phyloP scores from a whole-genome alignment of 2,888 invertebrate species.

The Mactromeris polynyma region DNA sequence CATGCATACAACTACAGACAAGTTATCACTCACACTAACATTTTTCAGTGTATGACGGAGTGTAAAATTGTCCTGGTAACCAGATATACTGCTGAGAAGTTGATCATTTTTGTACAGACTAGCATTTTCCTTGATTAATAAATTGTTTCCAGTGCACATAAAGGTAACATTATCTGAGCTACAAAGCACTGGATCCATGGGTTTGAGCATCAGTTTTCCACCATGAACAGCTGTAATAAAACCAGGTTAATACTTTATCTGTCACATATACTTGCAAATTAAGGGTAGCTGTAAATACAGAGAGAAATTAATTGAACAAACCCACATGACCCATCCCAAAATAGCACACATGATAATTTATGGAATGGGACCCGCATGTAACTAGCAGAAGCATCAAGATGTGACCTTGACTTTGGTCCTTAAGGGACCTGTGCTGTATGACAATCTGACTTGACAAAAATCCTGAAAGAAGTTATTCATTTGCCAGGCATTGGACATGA shows the following conservation, averaged over 20 bases:
- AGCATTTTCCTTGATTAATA: neutral
- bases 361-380: no score
- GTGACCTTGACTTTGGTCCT: no score
- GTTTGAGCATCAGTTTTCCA: neutral
- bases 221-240: neutral
- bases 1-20: neutral
- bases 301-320: no score
- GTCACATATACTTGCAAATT: no score
- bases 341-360: no score
- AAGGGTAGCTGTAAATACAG: no score
- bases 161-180: conserved; percentile 13
- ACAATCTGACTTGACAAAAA: no score
- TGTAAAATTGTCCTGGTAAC: neutral
- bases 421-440: no score
- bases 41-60: neutral
- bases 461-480: no score
- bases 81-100: neutral
- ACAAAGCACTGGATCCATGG: neutral
- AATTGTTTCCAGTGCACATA: neutral
- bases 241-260: neutral
- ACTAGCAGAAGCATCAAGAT: no score
- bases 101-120: neutral
- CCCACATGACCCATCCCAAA: no score
- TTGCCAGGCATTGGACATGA: no score
- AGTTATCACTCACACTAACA: neutral